phyloP scores from a whole-genome alignment of 2,113 vertebrate species.

The Lepus americanus region DNA sequence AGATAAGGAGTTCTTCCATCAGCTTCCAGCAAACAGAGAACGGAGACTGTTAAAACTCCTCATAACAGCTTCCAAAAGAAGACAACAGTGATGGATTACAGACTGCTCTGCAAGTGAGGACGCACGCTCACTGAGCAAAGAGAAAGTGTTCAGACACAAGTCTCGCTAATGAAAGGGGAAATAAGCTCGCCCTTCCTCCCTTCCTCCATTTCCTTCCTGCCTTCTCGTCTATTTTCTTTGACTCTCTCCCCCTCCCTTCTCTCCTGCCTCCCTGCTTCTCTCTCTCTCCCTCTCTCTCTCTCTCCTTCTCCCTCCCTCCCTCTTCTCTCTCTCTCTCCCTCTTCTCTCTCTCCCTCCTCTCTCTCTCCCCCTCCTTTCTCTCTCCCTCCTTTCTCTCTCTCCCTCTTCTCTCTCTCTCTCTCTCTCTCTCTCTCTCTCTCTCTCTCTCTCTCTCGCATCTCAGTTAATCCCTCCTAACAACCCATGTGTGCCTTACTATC shows the following conservation, averaged over 20 bases:
- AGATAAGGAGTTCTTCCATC: conserved; percentile 69
- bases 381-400: accelerated
- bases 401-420: no score
- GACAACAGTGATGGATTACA: conserved; percentile 71
- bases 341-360: no score
- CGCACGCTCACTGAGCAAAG: background rate
- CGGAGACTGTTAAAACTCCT: conserved; percentile 61
- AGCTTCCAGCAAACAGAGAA: conserved; percentile 46
- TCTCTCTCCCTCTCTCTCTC: accelerated
- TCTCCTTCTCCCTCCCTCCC: background rate
- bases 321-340: no score
- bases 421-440: no score
- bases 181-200: accelerated
- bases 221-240: background rate
- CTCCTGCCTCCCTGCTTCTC: no score
- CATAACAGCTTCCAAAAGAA: conserved; percentile 69
- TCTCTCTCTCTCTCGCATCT: no score
- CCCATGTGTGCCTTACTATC: background rate
- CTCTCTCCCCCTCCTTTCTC: no score
- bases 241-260: accelerated
- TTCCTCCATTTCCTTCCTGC: background rate
- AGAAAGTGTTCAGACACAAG: background rate
- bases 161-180: background rate
- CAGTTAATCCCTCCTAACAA: background rate
- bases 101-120: background rate